Evolutionary conservation across 2,888 invertebrate species (phyloP).

Genomic region (Trissolcus japonicus): DNA sequence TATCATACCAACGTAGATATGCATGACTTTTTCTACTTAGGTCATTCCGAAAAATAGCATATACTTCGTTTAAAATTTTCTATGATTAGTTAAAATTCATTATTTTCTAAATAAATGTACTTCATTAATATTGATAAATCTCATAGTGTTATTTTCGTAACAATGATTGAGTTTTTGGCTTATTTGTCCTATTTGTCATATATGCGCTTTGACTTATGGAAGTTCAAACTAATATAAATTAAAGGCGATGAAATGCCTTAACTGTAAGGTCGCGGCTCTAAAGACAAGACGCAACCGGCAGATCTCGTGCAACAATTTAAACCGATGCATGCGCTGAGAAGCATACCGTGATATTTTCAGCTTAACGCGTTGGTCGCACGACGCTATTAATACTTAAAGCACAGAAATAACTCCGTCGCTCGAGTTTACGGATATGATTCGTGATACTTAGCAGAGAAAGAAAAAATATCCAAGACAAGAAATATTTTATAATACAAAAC

Average conservation of each 20-base stretch:
- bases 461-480: constrained; percentile 8
- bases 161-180: too few species aligned
- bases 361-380: constrained; percentile 63
- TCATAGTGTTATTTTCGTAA: neutral
- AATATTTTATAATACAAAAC: constrained; percentile 12
- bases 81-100: too few species aligned
- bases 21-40: too few species aligned
- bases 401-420: constrained; percentile 64
- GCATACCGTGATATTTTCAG: constrained; percentile 62
- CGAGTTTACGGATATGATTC: constrained; percentile 57
- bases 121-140: too few species aligned
- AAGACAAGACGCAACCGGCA: constrained; percentile 36
- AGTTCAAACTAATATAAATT: constrained; percentile 17
- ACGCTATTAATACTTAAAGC: constrained; percentile 65
- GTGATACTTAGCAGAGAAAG: constrained; percentile 26
- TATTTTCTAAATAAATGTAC: too few species aligned
- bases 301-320: constrained; percentile 57
- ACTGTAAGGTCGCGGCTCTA: constrained; percentile 46
- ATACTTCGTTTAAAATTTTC: too few species aligned
- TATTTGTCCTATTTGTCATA: constrained; percentile 17
- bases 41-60: too few species aligned
- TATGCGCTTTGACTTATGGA: constrained; percentile 22
- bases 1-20: too few species aligned
- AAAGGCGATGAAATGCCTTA: constrained; percentile 25
- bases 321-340: constrained; percentile 56